These are phyloP conservation scores for Staurois parvus DNA, from an alignment of 2,797 vertebrate species.

Conservation along the genomic window DNA sequence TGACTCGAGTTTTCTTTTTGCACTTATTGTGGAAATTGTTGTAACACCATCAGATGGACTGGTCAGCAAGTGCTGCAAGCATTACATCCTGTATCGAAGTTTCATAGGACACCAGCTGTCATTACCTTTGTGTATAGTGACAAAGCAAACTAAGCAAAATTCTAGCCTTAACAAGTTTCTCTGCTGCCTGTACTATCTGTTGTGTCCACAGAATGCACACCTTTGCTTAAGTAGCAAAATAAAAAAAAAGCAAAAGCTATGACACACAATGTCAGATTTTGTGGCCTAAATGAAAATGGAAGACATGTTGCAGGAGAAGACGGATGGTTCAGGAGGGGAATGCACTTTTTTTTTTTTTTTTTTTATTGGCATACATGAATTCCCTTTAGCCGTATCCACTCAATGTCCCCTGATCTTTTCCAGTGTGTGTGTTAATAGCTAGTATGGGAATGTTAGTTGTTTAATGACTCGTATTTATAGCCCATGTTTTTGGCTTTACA, in stretches of 20 bases:
- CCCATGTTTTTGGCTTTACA: conserved; percentile 86
- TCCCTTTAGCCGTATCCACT: conserved; percentile 12
- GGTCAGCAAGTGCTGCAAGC: conserved; percentile 9
- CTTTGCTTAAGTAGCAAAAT: background rate
- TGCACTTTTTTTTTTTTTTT: conserved; percentile 43
- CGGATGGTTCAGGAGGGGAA: background rate
- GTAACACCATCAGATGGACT: background rate
- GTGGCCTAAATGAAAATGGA: conserved; percentile 7
- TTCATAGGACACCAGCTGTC: background rate
- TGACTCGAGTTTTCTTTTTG: background rate
- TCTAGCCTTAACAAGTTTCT: conserved; percentile 25
- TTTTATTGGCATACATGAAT: conserved; percentile 9
- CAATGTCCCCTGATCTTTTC: conserved; percentile 51
- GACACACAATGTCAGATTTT: background rate
- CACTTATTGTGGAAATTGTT: background rate
- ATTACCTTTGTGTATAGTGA: background rate
- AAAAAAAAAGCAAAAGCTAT: background rate
- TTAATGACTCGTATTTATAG: conserved; percentile 86
- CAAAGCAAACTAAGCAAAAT: background rate
- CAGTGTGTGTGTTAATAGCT: conserved; percentile 82
- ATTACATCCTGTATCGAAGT: background rate
- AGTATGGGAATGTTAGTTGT: conserved; percentile 85
- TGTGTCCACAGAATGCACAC: background rate
- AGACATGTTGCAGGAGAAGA: background rate
- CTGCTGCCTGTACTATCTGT: background rate